Evolutionary conservation across 2,888 invertebrate species (phyloP).

Genomic region (Dorcus parallelipipedus): DNA sequence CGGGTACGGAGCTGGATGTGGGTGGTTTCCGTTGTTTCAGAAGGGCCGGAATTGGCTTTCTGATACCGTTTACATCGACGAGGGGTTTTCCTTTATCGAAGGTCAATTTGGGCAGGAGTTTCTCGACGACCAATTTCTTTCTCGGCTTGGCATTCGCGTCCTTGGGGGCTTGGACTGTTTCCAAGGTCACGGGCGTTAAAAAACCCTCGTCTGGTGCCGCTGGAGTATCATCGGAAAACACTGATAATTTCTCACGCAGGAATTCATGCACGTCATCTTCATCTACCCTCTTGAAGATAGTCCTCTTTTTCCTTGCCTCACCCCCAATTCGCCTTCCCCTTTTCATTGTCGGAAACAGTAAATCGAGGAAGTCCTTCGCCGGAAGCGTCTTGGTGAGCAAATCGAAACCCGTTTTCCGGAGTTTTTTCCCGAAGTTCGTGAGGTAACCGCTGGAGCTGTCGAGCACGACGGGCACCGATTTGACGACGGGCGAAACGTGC

Average conservation of each 20-base stretch:
- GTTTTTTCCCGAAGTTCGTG: conserved; percentile 37
- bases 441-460: conserved; percentile 38
- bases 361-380: not conserved
- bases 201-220: conserved; percentile 17
- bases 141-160: conserved; percentile 13
- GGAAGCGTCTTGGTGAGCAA: conserved; percentile 29
- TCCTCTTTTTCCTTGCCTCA: conserved; percentile 28
- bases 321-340: not conserved
- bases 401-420: conserved; percentile 37
- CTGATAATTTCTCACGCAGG: conserved; percentile 34
- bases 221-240: conserved; percentile 13
- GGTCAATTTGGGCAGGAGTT: conserved; percentile 37
- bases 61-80: conserved; percentile 37
- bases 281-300: conserved; percentile 38
- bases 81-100: conserved; percentile 39
- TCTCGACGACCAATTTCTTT: conserved; percentile 30
- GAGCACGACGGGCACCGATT: conserved; percentile 38
- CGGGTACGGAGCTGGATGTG: not conserved
- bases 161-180: conserved; percentile 5
- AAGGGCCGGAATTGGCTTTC: conserved; percentile 25
- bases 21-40: conserved; percentile 15
- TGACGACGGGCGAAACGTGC: conserved; percentile 37
- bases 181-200: conserved; percentile 9
- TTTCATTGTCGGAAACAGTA: not conserved
- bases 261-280: conserved; percentile 39